These are phyloP conservation scores for Leucoraja erinaceus DNA, from an alignment of 2,113 vertebrate genomes.

Conservation along the genomic window DNA sequence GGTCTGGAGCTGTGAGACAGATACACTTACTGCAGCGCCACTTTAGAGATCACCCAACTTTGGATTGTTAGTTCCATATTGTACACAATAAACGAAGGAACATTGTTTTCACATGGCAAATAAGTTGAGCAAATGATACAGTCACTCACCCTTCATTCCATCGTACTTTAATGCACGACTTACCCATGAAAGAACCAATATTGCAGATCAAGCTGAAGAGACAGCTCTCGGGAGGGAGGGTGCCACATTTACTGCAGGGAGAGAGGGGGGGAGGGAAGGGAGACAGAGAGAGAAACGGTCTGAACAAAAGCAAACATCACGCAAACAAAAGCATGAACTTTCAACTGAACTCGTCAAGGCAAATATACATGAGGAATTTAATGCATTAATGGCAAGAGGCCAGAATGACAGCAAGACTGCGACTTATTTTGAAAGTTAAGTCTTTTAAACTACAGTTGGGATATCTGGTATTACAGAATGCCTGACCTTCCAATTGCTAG, in stretches of 20 bases:
- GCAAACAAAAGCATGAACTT: constrained; percentile 22
- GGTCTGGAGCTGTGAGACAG: too few relatives aligned
- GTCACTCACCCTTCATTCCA: not conserved
- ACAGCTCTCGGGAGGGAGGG: constrained; percentile 77
- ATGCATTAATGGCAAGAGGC: too few relatives aligned
- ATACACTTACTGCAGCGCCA: too few relatives aligned
- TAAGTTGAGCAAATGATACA: not conserved
- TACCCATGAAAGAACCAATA: constrained; percentile 77
- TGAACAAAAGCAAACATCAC: not conserved
- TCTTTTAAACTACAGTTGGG: too few relatives aligned
- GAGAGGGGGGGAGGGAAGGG: not conserved
- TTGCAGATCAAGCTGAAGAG: constrained; percentile 86
- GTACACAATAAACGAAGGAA: not conserved
- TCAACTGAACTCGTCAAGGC: too few relatives aligned
- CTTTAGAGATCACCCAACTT: not conserved
- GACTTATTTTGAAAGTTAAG: too few relatives aligned
- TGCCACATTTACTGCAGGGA: constrained; percentile 71
- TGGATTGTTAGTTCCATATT: not conserved
- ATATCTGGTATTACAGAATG: too few relatives aligned
- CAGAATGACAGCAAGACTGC: too few relatives aligned
- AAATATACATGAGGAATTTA: too few relatives aligned
- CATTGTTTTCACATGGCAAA: not conserved
- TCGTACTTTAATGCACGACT: constrained; percentile 45
- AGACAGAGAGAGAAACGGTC: not conserved
- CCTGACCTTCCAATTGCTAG: too few relatives aligned